Evolutionary conservation across 2,113 vertebrate genomes (phyloP), one percentile per base, ranked within the genome.

Genomic region (Antigone vipio): DNA sequence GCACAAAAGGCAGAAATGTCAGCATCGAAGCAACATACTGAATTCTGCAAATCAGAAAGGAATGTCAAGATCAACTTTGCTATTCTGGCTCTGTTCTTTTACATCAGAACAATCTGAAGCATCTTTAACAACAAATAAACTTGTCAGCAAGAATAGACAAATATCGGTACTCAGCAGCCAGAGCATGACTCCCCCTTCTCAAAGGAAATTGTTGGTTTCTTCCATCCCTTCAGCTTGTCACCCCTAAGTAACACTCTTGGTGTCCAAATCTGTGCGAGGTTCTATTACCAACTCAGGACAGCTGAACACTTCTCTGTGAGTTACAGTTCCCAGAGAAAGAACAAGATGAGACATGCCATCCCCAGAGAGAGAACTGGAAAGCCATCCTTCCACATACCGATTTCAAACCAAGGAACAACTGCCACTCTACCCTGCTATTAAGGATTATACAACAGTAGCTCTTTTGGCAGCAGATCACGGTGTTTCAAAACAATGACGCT

Each of bases 401-500:
- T 18, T 88, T 62, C 90, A 69, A 91, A 83, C 45, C 63, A 66
- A 86, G 88, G 62, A 83, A 74, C 49, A 88, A 90, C 72, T 73
- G 93, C 82, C 85, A 85, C 82, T 85, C 89, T 44, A 94, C 94
- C 63, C 85, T 93, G 78, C 92, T 94, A 90, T 93, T 91, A 96
- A 78, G 58, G 81, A 88, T 97, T 96, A 93, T 38, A 88, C 82
- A 96, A 86, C 59, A 92, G 90, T 15, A 93, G 82, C 63, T 90
- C 78, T 85, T 95, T 67, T 94, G 93, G 92, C 93, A 92, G 90
- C 78, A 71, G 58, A 94, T 71, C 67, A 55, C 0, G 9, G 63
- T 71, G 47, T 83, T 95, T 76, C 82, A 76, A 79, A 96, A 96
- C 94, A 96, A 93, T 44, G 71, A 40, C 0, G 7, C 95, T 62